These are phyloP conservation scores for Microchrysa polita DNA, from an alignment of 2,888 invertebrate genomes.

Conservation along the genomic window DNA sequence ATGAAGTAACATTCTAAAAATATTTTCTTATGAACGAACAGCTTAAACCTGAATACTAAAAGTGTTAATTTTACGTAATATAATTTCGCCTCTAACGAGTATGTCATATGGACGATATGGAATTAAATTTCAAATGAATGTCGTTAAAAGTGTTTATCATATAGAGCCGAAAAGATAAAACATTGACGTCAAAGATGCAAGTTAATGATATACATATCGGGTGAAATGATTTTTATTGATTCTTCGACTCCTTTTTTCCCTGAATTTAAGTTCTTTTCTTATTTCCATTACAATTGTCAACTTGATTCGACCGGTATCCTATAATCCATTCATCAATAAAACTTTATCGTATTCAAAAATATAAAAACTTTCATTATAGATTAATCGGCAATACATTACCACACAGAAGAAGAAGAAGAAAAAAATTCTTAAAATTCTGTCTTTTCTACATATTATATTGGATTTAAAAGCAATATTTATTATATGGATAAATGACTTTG, in stretches of 20 bases:
- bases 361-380: constrained; percentile 4
- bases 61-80: neutral
- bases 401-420: too few relatives aligned
- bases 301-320: neutral
- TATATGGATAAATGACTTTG: neutral
- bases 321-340: neutral
- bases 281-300: neutral
- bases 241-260: neutral
- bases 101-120: neutral
- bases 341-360: neutral
- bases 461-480: neutral
- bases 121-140: neutral
- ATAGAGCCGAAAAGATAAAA: too few relatives aligned
- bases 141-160: neutral
- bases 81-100: neutral
- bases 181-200: constrained; percentile 9
- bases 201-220: neutral
- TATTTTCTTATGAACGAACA: neutral
- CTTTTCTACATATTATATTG: neutral
- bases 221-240: neutral
- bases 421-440: constrained; percentile 1
- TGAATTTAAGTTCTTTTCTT: neutral
- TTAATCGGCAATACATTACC: neutral
- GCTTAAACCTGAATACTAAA: too few relatives aligned
- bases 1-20: constrained; percentile 25